Conservation (phyloP, 2,888 invertebrate genomes). For the Platynereis dumerilii region DNA sequence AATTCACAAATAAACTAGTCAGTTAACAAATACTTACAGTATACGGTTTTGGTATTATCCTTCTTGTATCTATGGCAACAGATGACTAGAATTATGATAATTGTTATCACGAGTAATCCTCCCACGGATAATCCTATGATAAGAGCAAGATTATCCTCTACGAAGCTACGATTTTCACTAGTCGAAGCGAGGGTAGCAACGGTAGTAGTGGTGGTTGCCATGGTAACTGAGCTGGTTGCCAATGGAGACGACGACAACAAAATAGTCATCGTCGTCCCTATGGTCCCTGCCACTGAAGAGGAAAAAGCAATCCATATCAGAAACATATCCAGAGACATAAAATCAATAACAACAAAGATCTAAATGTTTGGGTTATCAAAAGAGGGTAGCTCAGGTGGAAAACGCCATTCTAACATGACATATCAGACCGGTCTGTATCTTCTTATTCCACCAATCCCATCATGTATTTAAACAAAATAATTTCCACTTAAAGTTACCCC, state of each 20-base stretch:
- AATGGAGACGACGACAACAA: not conserved
- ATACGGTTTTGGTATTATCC: constrained; percentile 11
- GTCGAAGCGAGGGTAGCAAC: not conserved
- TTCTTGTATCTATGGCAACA: constrained; percentile 8
- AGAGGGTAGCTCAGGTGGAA: no score
- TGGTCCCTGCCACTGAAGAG: not conserved
- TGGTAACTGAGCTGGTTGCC: not conserved
- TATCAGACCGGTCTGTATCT: no score
- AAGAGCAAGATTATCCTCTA: not conserved
- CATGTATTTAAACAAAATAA: no score
- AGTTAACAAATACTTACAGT: constrained; percentile 21
- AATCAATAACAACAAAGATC: no score
- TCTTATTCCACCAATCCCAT: no score
- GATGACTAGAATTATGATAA: constrained; percentile 3
- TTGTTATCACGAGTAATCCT: not conserved
- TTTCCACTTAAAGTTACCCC: no score
- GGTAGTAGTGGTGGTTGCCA: constrained; percentile 1
- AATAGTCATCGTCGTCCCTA: not conserved
- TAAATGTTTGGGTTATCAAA: no score
- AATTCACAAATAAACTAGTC: no score
- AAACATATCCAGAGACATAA: no score
- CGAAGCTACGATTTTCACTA: not conserved
- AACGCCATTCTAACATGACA: no score
- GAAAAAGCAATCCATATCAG: not conserved
- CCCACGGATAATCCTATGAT: constrained; percentile 11